Evolutionary conservation across 1,140 invertebrate species (phyloP), one percentile per base, ranked within the genome.

Genomic region (Bemisia tabaci): DNA sequence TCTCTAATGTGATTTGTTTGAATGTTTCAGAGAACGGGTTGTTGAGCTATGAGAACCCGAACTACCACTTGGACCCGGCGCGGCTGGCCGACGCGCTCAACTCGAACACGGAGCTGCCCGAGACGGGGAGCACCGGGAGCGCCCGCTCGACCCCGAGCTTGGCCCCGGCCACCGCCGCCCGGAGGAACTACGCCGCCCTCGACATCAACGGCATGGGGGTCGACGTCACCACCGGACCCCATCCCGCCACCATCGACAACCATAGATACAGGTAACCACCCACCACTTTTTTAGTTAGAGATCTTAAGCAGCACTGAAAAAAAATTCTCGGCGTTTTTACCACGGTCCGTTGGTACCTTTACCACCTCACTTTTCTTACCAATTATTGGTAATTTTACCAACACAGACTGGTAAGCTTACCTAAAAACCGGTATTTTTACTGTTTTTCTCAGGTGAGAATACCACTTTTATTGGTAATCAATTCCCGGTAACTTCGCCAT

Each of bases 41-140:
- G 61, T 80, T 91, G 71, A 91, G 89, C 70, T 92, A 91, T 79
- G 88, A 91, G 79, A 92, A 92, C 77, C 89, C 90, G 11, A 91
- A 92, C 78, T 92, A 92, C 76, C 88, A 90, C 72, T 79, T 91
- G 77, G 86, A 88, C 72, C 85, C 87, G 61, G 83, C 86, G 26
- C 82, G 87, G 1, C 78, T 90, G 70, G 88, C 89, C 76, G 88
- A 90, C 74, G 87, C 87, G 60, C 80, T 90, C 68, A 90, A 91
- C 77, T 87, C 86, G 70, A 89, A 89, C 75, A 83, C 82, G 22
- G 80, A 79, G 66, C 17, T 48, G 33, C 33, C 33, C 5, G 33
- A 48, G 33, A 48, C 33, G 5, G 33, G 33, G 33, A 48, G 33
- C 17, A 48, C 33, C 5, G 33, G 33, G 33, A 48, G 33, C 17